Percentiles rank a stretch among this genome's conserved stretches.
Conservation (phyloP, 2,888 invertebrate species). For the Deroplatys truncata region DNA sequence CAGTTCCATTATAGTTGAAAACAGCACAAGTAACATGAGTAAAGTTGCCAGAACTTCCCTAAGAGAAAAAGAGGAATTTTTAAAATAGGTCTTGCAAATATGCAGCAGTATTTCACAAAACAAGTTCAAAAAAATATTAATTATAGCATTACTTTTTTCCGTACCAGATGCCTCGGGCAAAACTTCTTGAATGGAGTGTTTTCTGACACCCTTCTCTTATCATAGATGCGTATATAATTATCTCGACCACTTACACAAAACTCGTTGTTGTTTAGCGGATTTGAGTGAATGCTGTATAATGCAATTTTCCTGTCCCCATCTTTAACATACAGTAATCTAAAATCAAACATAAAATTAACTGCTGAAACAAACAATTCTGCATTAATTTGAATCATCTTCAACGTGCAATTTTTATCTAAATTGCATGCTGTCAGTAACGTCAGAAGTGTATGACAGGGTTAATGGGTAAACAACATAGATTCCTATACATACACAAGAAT, state of each 20-base stretch:
- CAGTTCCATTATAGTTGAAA: constrained; percentile 86
- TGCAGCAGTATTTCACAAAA: background rate
- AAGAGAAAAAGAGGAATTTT: background rate
- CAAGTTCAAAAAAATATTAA: background rate
- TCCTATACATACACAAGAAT: too few species aligned
- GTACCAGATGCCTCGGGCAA: constrained; percentile 57
- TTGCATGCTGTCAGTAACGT: too few species aligned
- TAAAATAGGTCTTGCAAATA: background rate
- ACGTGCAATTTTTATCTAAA: too few species aligned
- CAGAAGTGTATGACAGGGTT: too few species aligned
- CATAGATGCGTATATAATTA: constrained; percentile 71
- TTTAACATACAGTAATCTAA: constrained; percentile 41
- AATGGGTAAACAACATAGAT: too few species aligned
- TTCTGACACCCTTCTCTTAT: constrained; percentile 50
- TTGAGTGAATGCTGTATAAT: constrained; percentile 82
- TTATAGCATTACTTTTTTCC: background rate
- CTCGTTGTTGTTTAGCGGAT: constrained; percentile 72
- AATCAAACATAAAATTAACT: background rate
- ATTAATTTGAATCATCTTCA: background rate
- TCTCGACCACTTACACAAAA: constrained; percentile 83
- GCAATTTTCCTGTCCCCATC: constrained; percentile 60
- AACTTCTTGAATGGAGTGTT: constrained; percentile 53
- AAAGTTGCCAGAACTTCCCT: constrained; percentile 42
- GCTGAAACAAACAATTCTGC: background rate
- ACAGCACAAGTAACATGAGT: constrained; percentile 82